Percentiles rank a stretch among this genome's conserved stretches.
phyloP scores from a whole-genome alignment of 2,113 vertebrate species.

The Galemys pyrenaicus region DNA sequence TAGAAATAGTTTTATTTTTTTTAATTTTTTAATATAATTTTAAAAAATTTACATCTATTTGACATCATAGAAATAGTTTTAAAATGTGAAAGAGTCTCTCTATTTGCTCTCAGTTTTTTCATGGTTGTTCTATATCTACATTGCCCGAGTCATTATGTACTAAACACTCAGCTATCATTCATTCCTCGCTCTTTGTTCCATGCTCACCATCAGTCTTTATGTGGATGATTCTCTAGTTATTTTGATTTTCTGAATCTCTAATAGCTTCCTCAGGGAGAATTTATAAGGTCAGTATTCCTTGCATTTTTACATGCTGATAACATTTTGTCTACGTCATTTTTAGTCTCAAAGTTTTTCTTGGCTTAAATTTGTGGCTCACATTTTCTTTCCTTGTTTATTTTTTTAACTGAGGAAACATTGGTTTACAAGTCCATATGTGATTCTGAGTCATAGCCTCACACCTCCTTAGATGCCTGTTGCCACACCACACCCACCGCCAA shows the following conservation, averaged over 20 bases:
- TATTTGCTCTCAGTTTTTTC: conserved; percentile 9
- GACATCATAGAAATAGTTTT: background rate
- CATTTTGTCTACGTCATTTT: background rate
- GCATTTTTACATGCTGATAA: background rate
- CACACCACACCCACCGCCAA: no score
- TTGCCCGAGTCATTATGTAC: background rate
- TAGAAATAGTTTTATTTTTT: background rate
- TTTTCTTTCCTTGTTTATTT: conserved; percentile 2
- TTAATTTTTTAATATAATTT: no score
- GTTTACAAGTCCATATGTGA: no score
- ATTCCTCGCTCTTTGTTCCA: background rate
- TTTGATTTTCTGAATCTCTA: conserved; percentile 34
- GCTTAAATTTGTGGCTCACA: conserved; percentile 14
- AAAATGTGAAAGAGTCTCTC: background rate
- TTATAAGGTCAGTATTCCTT: background rate
- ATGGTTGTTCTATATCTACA: background rate
- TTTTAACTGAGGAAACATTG: no score
- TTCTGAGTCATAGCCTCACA: no score
- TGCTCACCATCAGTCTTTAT: background rate
- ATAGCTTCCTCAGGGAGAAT: background rate
- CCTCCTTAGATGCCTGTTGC: no score
- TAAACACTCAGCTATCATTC: background rate
- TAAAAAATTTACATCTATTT: no score
- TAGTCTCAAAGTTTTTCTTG: background rate
- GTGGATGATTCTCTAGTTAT: background rate